Conservation (phyloP, 2,888 invertebrate species). For the Lathronympha strigana region DNA sequence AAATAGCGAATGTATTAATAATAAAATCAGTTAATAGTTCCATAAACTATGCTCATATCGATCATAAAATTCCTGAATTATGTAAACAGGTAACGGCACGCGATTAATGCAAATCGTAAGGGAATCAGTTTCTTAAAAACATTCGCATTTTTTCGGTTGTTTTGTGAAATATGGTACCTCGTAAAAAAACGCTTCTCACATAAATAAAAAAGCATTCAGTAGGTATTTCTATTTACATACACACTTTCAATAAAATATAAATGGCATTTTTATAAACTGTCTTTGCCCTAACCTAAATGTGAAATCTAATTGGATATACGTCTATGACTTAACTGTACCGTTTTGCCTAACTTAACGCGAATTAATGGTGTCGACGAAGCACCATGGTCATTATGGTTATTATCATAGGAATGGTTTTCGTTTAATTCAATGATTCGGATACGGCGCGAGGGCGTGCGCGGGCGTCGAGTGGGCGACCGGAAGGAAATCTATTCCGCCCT, state of each 20-base stretch:
- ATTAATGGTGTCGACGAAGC: slow-evolving; percentile 36
- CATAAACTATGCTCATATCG: too few species aligned
- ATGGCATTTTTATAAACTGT: neutral
- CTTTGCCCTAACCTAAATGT: neutral
- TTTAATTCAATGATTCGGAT: slow-evolving; percentile 68
- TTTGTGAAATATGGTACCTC: too few species aligned
- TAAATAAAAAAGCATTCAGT: too few species aligned
- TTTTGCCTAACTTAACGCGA: slow-evolving; percentile 23
- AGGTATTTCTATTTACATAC: too few species aligned
- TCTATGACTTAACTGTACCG: slow-evolving; percentile 27
- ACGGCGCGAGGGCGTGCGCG: slow-evolving; percentile 61
- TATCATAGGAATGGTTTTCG: slow-evolving; percentile 66
- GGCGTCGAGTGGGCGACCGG: slow-evolving; percentile 76
- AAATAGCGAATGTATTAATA: too few species aligned
- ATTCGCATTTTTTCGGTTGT: too few species aligned
- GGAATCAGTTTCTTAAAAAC: too few species aligned
- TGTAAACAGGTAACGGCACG: too few species aligned
- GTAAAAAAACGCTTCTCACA: too few species aligned
- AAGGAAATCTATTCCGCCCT: slow-evolving; percentile 63
- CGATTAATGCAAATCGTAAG: too few species aligned
- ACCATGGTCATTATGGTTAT: slow-evolving; percentile 44
- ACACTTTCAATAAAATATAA: neutral
- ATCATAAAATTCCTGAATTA: too few species aligned
- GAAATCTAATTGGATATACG: neutral
- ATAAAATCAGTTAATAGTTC: too few species aligned